Evolutionary conservation across 1,140 invertebrate genomes (phyloP).

Genomic region (Zaprionus lachaisei): DNA sequence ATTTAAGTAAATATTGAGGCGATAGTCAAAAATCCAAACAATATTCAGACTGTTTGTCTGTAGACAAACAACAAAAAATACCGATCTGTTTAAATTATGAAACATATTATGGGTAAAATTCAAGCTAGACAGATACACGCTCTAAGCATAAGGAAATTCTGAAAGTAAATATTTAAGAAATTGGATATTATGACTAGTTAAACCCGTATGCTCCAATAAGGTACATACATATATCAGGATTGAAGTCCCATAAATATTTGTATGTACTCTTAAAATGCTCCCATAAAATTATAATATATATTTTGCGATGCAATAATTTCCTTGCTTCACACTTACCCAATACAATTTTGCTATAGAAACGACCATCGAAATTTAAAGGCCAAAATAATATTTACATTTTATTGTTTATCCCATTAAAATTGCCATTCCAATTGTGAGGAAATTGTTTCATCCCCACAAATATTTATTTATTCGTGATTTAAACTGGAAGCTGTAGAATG

Average conservation of each 20-base stretch:
- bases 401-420: conserved; percentile 1
- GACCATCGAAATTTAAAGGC: not conserved
- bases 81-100: conserved; percentile 2
- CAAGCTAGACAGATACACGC: not conserved
- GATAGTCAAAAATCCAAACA: not conserved
- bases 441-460: not conserved
- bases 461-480: conserved; percentile 2
- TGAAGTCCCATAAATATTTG: too few relatives aligned
- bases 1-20: conserved; percentile 2
- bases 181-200: not conserved
- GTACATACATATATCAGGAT: too few relatives aligned
- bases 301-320: not conserved
- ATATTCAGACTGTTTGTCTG: not conserved
- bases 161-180: not conserved
- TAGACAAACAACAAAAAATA: not conserved
- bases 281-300: not conserved
- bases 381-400: conserved; percentile 9
- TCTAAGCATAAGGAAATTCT: not conserved
- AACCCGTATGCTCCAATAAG: not conserved
- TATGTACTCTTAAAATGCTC: not conserved
- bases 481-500: not conserved
- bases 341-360: not conserved
- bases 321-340: not conserved
- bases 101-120: not conserved
- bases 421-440: not conserved